phyloP scores from a whole-genome alignment of 2,888 invertebrate species.

The Antitype chi region DNA sequence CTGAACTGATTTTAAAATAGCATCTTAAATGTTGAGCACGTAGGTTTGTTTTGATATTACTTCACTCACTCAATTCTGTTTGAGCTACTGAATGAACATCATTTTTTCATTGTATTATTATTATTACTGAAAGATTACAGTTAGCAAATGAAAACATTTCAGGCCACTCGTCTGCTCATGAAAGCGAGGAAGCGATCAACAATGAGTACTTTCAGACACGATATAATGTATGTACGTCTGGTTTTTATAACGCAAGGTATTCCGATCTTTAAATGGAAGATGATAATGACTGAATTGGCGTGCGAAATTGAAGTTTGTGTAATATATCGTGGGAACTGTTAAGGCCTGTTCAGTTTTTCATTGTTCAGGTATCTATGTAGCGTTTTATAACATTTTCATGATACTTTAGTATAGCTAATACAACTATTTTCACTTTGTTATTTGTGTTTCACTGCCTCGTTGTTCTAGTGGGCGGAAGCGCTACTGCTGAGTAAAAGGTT shows the following conservation, averaged over 20 bases:
- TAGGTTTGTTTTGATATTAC: not conserved
- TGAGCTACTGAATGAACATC: not conserved
- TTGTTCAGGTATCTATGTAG: not conserved
- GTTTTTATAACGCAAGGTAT: not conserved
- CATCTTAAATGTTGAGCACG: not conserved
- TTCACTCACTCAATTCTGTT: not conserved
- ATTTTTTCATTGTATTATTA: not conserved
- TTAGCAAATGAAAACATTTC: conserved; percentile 39
- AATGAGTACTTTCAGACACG: conserved; percentile 33
- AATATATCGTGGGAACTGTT: conserved; percentile 43
- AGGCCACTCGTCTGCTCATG: conserved; percentile 44
- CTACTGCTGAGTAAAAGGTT: too few relatives aligned
- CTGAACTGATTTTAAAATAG: not conserved
- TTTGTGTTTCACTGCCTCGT: too few relatives aligned
- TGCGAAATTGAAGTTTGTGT: conserved; percentile 16
- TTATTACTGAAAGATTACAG: not conserved
- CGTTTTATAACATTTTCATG: not conserved
- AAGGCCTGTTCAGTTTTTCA: conserved; percentile 15
- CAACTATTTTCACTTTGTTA: too few relatives aligned
- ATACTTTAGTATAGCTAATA: not conserved
- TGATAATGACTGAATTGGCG: conserved; percentile 16
- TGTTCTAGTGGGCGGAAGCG: too few relatives aligned
- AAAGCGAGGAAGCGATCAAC: conserved; percentile 41
- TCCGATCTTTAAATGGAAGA: not conserved
- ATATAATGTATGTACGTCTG: conserved; percentile 3